A percentile compares a stretch with the other conserved stretches of the same genome.
Evolutionary conservation across 2,797 vertebrate species (phyloP).

Genomic region (Mycteria americana): DNA sequence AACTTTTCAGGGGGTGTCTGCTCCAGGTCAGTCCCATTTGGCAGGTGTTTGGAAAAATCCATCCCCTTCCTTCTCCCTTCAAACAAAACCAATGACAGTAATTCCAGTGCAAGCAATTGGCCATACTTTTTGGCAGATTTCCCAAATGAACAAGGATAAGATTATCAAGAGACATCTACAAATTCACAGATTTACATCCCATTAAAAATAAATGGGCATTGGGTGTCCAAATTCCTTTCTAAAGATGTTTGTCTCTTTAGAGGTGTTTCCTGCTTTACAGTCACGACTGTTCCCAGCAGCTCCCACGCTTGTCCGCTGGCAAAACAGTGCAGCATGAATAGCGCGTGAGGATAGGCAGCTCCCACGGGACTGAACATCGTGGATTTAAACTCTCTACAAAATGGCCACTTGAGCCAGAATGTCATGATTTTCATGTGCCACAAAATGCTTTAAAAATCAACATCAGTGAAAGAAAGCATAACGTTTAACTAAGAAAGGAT

Average conservation of each 20-base stretch:
- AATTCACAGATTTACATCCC: not conserved
- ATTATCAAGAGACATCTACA: not conserved
- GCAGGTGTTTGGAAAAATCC: not conserved
- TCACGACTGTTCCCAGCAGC: not conserved
- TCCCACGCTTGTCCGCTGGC: accelerated
- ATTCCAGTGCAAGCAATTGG: not conserved
- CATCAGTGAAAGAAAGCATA: not conserved
- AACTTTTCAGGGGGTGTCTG: not conserved
- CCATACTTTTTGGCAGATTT: not conserved
- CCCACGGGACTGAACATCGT: not conserved
- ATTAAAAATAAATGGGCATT: not conserved
- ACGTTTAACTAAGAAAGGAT: not conserved
- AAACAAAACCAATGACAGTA: not conserved
- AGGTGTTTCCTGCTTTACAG: not conserved
- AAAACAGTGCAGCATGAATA: not conserved
- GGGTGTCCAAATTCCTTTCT: not conserved
- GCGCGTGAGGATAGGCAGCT: accelerated
- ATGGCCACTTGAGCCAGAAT: not conserved
- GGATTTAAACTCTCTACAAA: not conserved
- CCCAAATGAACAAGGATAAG: not conserved
- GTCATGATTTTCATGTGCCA: not conserved
- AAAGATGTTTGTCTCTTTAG: not conserved
- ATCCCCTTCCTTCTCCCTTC: not conserved
- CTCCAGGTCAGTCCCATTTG: not conserved
- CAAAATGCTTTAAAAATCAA: not conserved